These are phyloP conservation scores for Sminthurinus signatus DNA, from an alignment of 1,140 invertebrate genomes.

Conservation along the genomic window DNA sequence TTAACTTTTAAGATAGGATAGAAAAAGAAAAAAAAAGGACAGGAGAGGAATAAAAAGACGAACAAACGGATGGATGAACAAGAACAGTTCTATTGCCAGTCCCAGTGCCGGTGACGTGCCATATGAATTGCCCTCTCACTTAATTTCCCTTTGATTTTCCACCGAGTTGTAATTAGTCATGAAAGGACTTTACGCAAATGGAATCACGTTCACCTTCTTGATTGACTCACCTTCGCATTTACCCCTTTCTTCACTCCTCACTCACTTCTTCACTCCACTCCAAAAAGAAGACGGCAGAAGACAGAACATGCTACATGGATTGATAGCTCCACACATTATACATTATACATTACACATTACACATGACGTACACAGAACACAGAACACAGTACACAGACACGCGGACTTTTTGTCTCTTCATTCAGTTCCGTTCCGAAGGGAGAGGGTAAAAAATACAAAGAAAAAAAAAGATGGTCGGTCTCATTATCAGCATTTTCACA, in stretches of 20 bases:
- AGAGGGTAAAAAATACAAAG: too few species aligned
- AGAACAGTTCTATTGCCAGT: too few species aligned
- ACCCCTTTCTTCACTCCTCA: background rate
- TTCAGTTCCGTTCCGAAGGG: too few species aligned
- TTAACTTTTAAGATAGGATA: too few species aligned
- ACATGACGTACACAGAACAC: background rate
- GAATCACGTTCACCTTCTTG: slow-evolving; percentile 28
- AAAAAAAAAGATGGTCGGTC: too few species aligned
- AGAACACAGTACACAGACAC: background rate
- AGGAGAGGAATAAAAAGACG: slow-evolving; percentile 5
- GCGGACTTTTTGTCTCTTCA: too few species aligned
- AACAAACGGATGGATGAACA: background rate
- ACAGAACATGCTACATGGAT: too few species aligned
- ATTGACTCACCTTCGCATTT: slow-evolving; percentile 19
- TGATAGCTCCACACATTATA: too few species aligned
- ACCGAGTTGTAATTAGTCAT: slow-evolving; percentile 33
- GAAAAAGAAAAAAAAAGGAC: slow-evolving; percentile 1
- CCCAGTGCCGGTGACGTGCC: too few species aligned
- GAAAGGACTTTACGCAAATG: slow-evolving; percentile 26
- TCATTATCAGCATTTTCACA: too few species aligned
- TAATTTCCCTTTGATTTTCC: slow-evolving; percentile 23
- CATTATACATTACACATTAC: background rate
- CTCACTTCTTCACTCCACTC: too few species aligned
- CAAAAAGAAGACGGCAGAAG: too few species aligned
- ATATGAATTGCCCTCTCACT: slow-evolving; percentile 25